A percentile compares a stretch with the other conserved stretches of the same genome.
Conservation (phyloP, 2,113 vertebrate species). For the Callipepla californica region DNA sequence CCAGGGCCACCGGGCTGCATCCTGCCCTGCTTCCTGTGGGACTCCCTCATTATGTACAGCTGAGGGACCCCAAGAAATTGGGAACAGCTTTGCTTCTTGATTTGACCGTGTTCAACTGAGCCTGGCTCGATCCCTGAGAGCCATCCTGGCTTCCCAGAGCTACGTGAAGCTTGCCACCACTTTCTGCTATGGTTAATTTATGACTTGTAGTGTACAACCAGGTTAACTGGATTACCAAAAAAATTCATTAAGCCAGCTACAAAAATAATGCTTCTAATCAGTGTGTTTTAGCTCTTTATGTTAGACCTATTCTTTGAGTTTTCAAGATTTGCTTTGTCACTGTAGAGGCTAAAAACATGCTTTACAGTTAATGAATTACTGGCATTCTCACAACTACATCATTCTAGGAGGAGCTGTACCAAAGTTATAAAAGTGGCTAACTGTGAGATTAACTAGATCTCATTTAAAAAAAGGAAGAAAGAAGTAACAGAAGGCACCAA, state of each 20-base stretch:
- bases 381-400: not conserved
- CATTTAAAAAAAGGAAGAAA: not conserved
- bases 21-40: rapidly evolving
- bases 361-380: slow-evolving; percentile 27
- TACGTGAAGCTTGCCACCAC: not conserved
- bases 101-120: not conserved
- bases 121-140: not conserved
- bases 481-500: not conserved
- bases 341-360: not conserved
- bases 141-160: not conserved
- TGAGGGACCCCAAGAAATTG: rapidly evolving
- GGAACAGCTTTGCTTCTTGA: not conserved
- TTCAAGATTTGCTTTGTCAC: slow-evolving; percentile 14
- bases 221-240: not conserved
- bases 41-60: rapidly evolving
- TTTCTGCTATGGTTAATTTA: not conserved
- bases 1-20: not conserved
- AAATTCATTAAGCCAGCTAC: not conserved
- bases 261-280: slow-evolving; percentile 8
- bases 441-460: not conserved
- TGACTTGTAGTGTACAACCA: not conserved
- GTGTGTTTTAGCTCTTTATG: not conserved
- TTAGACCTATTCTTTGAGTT: slow-evolving; percentile 3
- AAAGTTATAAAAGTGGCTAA: not conserved
- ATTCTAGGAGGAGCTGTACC: not conserved